These are phyloP conservation scores for Aproaerema taeniolella DNA, from an alignment of 2,888 invertebrate genomes.

Conservation along the genomic window DNA sequence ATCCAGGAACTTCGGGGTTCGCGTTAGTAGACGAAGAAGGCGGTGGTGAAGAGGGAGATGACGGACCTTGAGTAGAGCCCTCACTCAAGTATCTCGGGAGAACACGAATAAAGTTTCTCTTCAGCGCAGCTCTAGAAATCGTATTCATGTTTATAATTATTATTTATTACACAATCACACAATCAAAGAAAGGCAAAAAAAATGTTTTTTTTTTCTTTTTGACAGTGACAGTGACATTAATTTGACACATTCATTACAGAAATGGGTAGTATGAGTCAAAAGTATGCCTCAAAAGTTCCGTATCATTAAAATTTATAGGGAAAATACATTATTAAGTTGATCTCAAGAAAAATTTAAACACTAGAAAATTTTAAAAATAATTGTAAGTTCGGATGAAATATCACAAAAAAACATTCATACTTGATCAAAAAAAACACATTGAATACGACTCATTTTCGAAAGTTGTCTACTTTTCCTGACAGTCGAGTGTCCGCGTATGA, in stretches of 20 bases:
- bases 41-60: slow-evolving; percentile 25
- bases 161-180: slow-evolving; percentile 44
- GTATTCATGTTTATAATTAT: slow-evolving; percentile 20
- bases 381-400: no score
- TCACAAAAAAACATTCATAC: no score
- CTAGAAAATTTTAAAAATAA: no score
- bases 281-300: no score
- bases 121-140: slow-evolving; percentile 30
- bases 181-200: not conserved
- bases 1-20: slow-evolving; percentile 78
- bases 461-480: no score
- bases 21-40: slow-evolving; percentile 20
- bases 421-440: no score
- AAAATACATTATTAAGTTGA: no score
- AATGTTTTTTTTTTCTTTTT: not conserved
- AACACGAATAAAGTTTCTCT: slow-evolving; percentile 25
- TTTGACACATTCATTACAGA: not conserved
- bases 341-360: no score
- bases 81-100: slow-evolving; percentile 43
- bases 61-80: slow-evolving; percentile 29
- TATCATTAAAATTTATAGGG: no score
- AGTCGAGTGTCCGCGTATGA: no score
- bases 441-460: no score
- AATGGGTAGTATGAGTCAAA: not conserved
- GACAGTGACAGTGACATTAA: not conserved